Conservation (phyloP, 1,140 invertebrate genomes). For the Rhagoletis zephyria region DNA sequence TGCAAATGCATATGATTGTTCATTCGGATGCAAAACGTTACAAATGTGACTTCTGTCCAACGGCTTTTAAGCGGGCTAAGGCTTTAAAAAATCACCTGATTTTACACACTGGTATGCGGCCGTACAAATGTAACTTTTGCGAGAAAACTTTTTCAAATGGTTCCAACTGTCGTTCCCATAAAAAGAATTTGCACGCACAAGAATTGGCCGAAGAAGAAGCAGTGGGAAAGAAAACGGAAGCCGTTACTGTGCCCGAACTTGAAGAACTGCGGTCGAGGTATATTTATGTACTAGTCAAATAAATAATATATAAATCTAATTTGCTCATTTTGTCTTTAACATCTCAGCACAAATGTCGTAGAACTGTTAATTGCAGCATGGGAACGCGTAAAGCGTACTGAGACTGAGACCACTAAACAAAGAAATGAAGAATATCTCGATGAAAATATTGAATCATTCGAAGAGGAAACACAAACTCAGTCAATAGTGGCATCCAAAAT, state of each 20-base stretch:
- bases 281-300: slow-evolving; percentile 18
- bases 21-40: slow-evolving; percentile 22
- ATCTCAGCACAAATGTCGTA: slow-evolving; percentile 51
- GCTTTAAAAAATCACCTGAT: slow-evolving; percentile 33
- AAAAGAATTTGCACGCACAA: background rate
- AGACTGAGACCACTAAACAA: background rate
- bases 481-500: background rate
- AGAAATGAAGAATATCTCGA: background rate
- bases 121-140: slow-evolving; percentile 30
- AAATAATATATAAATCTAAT: background rate
- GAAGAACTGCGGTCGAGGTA: slow-evolving; percentile 68
- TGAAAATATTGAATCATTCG: slow-evolving; percentile 2
- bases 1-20: background rate
- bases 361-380: slow-evolving; percentile 39
- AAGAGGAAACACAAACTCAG: background rate
- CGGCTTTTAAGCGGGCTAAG: slow-evolving; percentile 18
- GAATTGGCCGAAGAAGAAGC: slow-evolving; percentile 14
- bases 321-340: background rate
- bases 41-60: slow-evolving; percentile 19
- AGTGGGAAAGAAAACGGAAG: slow-evolving; percentile 6
- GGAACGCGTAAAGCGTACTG: slow-evolving; percentile 31
- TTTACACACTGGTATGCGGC: background rate
- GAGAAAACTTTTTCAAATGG: slow-evolving; percentile 2
- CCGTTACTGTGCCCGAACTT: slow-evolving; percentile 65
- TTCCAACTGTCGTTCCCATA: slow-evolving; percentile 23